These are phyloP conservation scores for Poicephalus gulielmi DNA, from an alignment of 2,113 vertebrate genomes.

Conservation along the genomic window DNA sequence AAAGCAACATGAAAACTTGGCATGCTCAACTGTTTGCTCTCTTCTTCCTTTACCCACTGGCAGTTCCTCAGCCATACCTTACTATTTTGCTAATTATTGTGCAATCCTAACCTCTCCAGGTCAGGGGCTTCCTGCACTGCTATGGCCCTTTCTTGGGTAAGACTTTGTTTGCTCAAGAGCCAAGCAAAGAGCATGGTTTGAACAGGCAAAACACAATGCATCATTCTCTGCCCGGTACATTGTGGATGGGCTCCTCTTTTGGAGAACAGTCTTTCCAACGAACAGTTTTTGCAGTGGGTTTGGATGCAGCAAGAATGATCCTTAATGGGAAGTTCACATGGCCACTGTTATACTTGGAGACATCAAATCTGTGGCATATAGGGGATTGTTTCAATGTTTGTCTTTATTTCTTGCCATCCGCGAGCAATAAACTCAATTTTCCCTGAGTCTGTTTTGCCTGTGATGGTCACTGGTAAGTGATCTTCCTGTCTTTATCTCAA, in stretches of 20 bases:
- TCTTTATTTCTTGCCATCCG: background rate
- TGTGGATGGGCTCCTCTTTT: background rate
- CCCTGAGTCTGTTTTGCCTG: background rate
- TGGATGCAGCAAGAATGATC: background rate
- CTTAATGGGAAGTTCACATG: background rate
- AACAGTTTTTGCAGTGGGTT: background rate
- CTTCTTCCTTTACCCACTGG: background rate
- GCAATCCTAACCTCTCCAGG: background rate
- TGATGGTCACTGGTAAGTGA: background rate
- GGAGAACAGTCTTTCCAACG: background rate
- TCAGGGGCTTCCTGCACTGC: background rate
- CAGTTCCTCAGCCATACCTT: background rate
- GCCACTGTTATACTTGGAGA: background rate
- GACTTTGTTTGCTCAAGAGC: background rate
- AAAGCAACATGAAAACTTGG: background rate
- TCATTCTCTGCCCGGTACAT: fast-evolving
- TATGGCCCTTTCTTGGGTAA: background rate
- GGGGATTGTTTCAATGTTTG: background rate
- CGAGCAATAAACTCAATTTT: background rate
- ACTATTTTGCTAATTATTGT: background rate
- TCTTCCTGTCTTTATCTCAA: background rate
- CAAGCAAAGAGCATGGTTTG: background rate
- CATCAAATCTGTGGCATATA: background rate
- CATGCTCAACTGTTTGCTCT: background rate
- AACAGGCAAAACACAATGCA: background rate